Percentiles rank a stretch among this genome's conserved stretches.
These are phyloP conservation scores for Tipula lateralis DNA, from an alignment of 2,888 invertebrate genomes.

Conservation along the genomic window DNA sequence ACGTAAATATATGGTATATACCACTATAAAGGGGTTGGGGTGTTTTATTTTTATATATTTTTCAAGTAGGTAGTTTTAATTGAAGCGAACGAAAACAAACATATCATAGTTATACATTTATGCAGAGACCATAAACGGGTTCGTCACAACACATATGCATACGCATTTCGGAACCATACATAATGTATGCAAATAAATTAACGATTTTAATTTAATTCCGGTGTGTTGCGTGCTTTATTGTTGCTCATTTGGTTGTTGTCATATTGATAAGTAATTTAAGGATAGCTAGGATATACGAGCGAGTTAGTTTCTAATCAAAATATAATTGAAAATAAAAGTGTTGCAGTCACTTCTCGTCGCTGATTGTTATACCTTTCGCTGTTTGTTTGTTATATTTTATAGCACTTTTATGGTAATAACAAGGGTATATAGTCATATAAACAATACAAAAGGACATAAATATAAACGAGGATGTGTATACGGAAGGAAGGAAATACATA, in stretches of 20 bases:
- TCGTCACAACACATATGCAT: neutral
- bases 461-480: neutral
- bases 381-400: neutral
- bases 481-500: neutral
- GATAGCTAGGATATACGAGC: neutral
- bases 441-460: neutral
- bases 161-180: neutral
- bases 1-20: neutral
- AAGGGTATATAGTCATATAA: neutral
- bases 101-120: too few relatives aligned
- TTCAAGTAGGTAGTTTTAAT: conserved; percentile 9
- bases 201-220: neutral
- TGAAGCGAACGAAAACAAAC: neutral
- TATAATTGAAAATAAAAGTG: neutral
- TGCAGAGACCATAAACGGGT: neutral
- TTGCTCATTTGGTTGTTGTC: conserved; percentile 4
- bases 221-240: neutral
- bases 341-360: neutral
- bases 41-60: neutral
- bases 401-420: neutral
- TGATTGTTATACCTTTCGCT: neutral
- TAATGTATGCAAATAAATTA: neutral
- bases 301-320: neutral
- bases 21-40: neutral
- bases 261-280: neutral